Evolutionary conservation across 2,113 vertebrate species (phyloP).

Genomic region (Pelecanoides urinatrix): DNA sequence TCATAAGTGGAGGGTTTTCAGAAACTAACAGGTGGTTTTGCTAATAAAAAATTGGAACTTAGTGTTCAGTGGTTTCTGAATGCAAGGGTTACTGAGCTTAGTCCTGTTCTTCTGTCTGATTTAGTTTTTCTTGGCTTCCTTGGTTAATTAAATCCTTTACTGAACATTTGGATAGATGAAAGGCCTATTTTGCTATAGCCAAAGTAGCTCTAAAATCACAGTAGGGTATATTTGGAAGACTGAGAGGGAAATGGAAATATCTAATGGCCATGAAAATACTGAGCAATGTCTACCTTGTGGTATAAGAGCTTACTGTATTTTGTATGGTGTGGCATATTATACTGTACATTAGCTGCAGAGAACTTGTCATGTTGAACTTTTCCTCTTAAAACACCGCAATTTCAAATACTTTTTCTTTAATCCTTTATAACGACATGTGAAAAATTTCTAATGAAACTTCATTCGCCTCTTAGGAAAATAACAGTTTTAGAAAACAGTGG

Average conservation of each 20-base stretch:
- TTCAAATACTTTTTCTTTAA: not conserved
- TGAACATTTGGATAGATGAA: not conserved
- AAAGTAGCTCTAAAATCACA: not conserved
- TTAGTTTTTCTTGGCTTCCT: not conserved
- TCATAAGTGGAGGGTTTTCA: not conserved
- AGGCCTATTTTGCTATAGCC: not conserved
- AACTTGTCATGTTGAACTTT: not conserved
- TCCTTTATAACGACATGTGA: not conserved
- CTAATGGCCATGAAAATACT: not conserved
- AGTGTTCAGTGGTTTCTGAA: not conserved
- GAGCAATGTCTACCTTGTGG: not conserved
- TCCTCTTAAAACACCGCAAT: not conserved
- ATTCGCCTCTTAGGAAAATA: not conserved
- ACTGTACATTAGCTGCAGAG: not conserved
- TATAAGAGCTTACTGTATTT: not conserved
- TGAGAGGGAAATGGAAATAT: not conserved
- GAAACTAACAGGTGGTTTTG: not conserved
- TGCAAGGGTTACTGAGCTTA: not conserved
- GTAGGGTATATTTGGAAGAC: not conserved
- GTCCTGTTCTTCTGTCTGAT: not conserved
- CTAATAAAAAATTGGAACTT: not conserved
- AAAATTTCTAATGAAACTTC: not conserved
- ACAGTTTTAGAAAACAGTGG: not conserved
- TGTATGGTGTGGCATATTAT: not conserved
- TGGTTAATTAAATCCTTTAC: not conserved